Percentiles rank a stretch among this genome's conserved stretches.
Conservation (phyloP, 1,140 invertebrate species). For the Apis dorsata region DNA sequence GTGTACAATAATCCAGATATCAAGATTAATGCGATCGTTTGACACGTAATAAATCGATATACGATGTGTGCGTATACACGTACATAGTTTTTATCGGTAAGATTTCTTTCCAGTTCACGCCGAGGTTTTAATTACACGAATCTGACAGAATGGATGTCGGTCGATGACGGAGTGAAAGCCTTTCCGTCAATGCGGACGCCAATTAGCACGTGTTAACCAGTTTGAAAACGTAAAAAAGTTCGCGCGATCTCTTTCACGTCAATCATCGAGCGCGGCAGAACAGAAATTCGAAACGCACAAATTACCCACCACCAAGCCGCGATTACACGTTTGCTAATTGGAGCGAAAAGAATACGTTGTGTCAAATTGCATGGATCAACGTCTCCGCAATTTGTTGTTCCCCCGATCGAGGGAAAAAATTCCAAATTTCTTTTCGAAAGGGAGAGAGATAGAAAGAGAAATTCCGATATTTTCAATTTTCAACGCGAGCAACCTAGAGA, state of each 20-base stretch:
- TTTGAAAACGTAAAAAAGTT: slow-evolving; percentile 15
- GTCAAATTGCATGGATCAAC: not conserved
- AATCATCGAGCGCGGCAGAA: not conserved
- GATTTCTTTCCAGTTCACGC: not conserved
- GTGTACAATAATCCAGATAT: not conserved
- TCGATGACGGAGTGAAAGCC: slow-evolving; percentile 17
- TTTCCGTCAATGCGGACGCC: slow-evolving; percentile 18
- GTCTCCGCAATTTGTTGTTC: not conserved
- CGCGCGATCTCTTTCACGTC: slow-evolving; percentile 6
- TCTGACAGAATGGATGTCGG: slow-evolving; percentile 16
- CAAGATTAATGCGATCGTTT: not conserved
- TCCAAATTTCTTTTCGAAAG: not conserved
- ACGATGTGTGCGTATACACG: not conserved
- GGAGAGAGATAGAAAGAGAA: not conserved
- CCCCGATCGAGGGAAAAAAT: not conserved
- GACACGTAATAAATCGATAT: not conserved
- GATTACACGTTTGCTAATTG: slow-evolving; percentile 5
- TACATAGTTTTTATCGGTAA: not conserved
- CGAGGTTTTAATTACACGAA: slow-evolving; percentile 17
- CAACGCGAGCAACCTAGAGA: too few relatives aligned
- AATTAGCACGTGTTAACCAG: slow-evolving; percentile 43
- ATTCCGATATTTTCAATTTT: too few relatives aligned
- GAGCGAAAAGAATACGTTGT: not conserved
- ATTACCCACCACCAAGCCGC: not conserved
- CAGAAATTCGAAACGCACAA: not conserved